These are phyloP conservation scores for Heliconius cydno DNA, from an alignment of 2,888 invertebrate genomes.

Conservation along the genomic window DNA sequence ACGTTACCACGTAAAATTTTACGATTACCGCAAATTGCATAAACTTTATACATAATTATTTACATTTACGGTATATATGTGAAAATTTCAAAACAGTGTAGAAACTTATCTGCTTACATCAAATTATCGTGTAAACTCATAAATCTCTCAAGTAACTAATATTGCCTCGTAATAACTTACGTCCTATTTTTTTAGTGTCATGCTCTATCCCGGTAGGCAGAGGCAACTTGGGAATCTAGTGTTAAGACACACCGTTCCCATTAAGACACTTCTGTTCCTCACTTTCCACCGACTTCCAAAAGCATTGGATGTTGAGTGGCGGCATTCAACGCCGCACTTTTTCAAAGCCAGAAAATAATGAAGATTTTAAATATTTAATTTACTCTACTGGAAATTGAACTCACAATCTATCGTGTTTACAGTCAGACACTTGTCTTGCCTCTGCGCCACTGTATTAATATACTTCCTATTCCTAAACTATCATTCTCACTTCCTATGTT, in stretches of 20 bases:
- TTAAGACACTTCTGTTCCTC: too few species aligned
- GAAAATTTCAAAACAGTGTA: constrained; percentile 1
- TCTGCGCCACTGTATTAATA: not conserved
- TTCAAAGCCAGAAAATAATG: too few species aligned
- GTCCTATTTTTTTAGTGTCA: not conserved
- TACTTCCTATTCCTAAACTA: not conserved
- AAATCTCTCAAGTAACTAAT: not conserved
- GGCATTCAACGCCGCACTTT: too few species aligned
- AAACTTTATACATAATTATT: constrained; percentile 3
- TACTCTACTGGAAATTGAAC: too few species aligned
- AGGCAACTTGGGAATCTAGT: too few species aligned
- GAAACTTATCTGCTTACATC: not conserved
- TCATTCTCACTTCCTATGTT: not conserved
- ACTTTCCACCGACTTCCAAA: too few species aligned
- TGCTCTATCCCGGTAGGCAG: too few species aligned
- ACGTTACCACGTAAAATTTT: not conserved
- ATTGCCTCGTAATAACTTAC: not conserved
- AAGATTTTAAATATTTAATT: too few species aligned
- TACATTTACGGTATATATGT: not conserved
- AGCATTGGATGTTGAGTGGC: too few species aligned
- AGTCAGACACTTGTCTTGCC: too few species aligned
- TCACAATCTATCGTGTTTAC: too few species aligned
- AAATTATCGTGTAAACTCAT: not conserved
- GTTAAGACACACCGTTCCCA: too few species aligned
- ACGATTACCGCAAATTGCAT: not conserved